Base-by-base conservation (phyloP, 2,113 vertebrate species). In the Lasiurus cinereus region DNA sequence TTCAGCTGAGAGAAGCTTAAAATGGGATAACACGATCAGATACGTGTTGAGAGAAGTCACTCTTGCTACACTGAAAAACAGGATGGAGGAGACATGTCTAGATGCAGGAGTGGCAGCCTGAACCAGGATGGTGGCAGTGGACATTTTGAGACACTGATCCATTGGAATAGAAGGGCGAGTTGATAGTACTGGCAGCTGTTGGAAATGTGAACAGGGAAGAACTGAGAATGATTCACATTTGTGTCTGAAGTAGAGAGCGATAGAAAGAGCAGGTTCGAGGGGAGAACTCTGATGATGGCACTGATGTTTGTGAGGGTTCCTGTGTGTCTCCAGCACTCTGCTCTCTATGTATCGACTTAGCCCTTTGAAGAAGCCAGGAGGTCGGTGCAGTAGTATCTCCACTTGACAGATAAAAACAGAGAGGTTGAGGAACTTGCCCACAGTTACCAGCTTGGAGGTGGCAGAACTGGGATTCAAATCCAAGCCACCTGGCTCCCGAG, bases 211-310 rank as follows among this genome's bases (percentile, higher is more conserved):
- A 33, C 19, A 67, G 52, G 72, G 33, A n/a, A 31, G 27, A 48
- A 5, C 69, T 39, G 39, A 76, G 78, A 36, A 27, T 7, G 54
- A 14, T 16, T 48, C 10, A 3, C 22, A 3, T 54, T 33, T 43
- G 64, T 13, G n/a, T 64, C 54, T 69, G 16, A n/a, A 43, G n/a
- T 5, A 3, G 64, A 72, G 21, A n/a, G 80, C 13, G 1, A n/a
- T 2, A 46, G 48, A 11, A 31, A n/a, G 39, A 59, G 56, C 27
- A 21, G 39, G 13, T 27, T 33, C 2, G 1, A 1, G 36, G 80
- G 77, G 54, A 50, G 2, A 7, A 1, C n/a, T 0, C 6, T 1
- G n/a, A 12, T 12, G 10, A 5, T 0, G 8, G 24, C 1, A 0
- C 27, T 4, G 29, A 1, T 2, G 1, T 2, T 2, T 6, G 0